Evolutionary conservation across 2,797 vertebrate genomes (phyloP).

Genomic region (Malurus splendens): DNA sequence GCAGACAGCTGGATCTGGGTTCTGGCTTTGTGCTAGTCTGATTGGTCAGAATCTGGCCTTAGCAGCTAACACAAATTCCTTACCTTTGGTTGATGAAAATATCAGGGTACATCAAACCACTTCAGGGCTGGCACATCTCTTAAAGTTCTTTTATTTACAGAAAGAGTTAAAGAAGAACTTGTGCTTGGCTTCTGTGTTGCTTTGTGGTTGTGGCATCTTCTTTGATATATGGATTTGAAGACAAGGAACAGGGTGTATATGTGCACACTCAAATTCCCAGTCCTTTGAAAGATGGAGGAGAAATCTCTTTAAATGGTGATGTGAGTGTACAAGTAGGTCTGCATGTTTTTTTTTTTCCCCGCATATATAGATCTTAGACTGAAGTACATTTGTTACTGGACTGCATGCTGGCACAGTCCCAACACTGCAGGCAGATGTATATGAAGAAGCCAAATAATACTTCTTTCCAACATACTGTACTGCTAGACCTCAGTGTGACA

Average conservation of each 20-base stretch:
- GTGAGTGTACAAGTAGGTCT: neutral
- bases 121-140: neutral
- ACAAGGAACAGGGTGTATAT: neutral
- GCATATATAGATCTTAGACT: neutral
- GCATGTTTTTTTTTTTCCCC: neutral
- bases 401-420: conserved; percentile 37
- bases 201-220: neutral
- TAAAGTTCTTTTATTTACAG: neutral
- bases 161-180: neutral
- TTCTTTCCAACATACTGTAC: neutral
- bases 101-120: neutral
- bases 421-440: conserved; percentile 35
- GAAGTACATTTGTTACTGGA: neutral
- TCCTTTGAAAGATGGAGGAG: neutral
- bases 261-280: neutral
- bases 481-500: neutral
- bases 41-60: neutral
- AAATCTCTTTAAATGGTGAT: conserved; percentile 38
- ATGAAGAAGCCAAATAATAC: neutral
- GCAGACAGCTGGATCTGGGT: neutral
- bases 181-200: neutral
- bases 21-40: neutral
- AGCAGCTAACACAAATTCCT: neutral
- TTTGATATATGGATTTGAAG: neutral
- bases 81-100: neutral